These are phyloP conservation scores for Drosophila pseudotalamancana DNA, from an alignment of 2,888 invertebrate genomes.

Conservation along the genomic window DNA sequence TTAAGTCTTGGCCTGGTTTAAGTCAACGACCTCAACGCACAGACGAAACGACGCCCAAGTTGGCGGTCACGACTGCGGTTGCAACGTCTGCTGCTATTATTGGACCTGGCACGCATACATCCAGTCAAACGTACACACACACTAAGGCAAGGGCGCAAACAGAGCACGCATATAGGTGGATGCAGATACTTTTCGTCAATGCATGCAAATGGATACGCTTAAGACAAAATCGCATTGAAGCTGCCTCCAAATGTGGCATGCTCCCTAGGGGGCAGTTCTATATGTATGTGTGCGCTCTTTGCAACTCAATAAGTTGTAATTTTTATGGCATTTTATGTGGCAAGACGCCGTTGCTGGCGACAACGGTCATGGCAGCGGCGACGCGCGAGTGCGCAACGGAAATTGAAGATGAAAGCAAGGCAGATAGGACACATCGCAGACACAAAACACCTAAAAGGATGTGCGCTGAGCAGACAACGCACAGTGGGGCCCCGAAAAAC, in stretches of 20 bases:
- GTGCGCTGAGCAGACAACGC: constrained; percentile 32
- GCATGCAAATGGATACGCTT: constrained; percentile 59
- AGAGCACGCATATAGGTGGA: constrained; percentile 24
- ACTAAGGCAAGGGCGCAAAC: too few species aligned
- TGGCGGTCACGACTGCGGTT: constrained; percentile 44
- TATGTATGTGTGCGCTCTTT: constrained; percentile 42
- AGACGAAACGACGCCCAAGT: background rate
- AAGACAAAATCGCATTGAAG: constrained; percentile 30
- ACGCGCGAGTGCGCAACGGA: constrained; percentile 66
- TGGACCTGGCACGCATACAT: constrained; percentile 37
- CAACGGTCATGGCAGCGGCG: constrained; percentile 20
- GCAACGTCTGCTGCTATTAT: constrained; percentile 38
- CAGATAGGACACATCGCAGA: constrained; percentile 56
- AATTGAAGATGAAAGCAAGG: constrained; percentile 74
- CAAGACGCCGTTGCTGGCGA: constrained; percentile 17
- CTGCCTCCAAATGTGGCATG: constrained; percentile 34
- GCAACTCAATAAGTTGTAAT: constrained; percentile 77
- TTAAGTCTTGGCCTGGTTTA: constrained; percentile 8
- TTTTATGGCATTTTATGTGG: constrained; percentile 66
- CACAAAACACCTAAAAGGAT: constrained; percentile 65
- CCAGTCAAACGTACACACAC: background rate
- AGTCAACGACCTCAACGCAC: constrained; percentile 57
- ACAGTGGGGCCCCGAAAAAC: constrained; percentile 9
- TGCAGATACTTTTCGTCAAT: constrained; percentile 47
- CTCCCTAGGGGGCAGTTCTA: constrained; percentile 49